phyloP scores from a whole-genome alignment of 2,113 vertebrate species.

The Phainopepla nitens region DNA sequence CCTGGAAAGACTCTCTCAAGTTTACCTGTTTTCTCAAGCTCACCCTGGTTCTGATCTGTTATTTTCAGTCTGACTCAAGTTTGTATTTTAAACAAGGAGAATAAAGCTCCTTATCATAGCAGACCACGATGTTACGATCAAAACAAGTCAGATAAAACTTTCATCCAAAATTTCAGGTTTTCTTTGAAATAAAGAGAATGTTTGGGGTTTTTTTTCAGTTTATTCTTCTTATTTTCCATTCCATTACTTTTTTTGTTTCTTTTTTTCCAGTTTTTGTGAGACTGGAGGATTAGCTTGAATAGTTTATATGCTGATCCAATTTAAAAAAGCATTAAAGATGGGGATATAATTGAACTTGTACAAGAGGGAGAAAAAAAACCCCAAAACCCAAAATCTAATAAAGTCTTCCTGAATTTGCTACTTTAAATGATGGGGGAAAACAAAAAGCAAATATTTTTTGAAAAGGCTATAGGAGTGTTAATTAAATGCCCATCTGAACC shows the following conservation, averaged over 20 bases:
- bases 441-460: neutral
- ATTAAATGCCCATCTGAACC: neutral
- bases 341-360: neutral
- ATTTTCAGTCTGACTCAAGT: neutral
- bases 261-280: neutral
- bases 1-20: neutral
- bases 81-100: neutral
- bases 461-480: neutral
- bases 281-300: neutral
- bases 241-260: neutral
- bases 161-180: neutral
- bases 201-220: neutral
- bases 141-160: neutral
- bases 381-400: neutral
- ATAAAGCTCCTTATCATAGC: neutral
- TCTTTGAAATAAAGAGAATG: neutral
- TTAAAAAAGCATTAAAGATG: neutral
- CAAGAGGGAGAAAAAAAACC: neutral
- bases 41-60: neutral
- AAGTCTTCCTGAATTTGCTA: neutral
- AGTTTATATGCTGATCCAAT: neutral
- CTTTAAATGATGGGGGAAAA: fast-evolving
- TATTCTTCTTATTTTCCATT: neutral
- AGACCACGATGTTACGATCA: neutral
- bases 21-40: neutral